Evolutionary conservation across 2,113 vertebrate species (phyloP).

Genomic region (Leptodactylus fuscus): DNA sequence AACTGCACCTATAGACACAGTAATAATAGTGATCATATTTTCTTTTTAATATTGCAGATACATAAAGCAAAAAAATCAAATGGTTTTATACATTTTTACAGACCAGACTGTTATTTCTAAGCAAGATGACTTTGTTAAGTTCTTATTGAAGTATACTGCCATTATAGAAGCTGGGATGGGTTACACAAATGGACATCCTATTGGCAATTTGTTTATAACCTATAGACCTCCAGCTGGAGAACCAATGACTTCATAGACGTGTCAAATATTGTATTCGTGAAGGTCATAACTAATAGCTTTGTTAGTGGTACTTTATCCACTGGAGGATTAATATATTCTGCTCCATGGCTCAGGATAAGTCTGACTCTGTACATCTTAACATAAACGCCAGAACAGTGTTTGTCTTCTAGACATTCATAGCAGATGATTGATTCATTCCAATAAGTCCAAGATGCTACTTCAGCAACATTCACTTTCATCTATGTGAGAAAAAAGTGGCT

Average conservation of each 20-base stretch:
- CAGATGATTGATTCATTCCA: not conserved
- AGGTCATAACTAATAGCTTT: not conserved
- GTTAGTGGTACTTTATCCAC: not conserved
- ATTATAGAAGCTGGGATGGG: not conserved
- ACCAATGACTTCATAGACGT: not conserved
- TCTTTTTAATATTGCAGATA: not conserved
- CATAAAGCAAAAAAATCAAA: too few species aligned
- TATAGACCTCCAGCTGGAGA: not conserved
- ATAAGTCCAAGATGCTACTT: not conserved
- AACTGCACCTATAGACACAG: not conserved
- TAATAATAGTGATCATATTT: not conserved
- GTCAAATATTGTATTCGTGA: not conserved
- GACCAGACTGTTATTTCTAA: not conserved
- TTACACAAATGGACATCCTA: not conserved
- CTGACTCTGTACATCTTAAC: not conserved
- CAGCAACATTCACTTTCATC: not conserved
- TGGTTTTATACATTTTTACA: too few species aligned
- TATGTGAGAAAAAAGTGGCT: not conserved
- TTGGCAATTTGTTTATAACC: not conserved
- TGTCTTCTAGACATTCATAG: conserved; percentile 1
- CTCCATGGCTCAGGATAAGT: not conserved
- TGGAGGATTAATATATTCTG: not conserved
- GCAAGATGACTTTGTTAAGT: not conserved
- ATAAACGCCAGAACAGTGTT: not conserved
- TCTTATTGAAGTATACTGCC: not conserved